Percentiles rank a stretch among this genome's conserved stretches.
Conservation (phyloP, 2,888 invertebrate species). For the Cantharis lateralis region DNA sequence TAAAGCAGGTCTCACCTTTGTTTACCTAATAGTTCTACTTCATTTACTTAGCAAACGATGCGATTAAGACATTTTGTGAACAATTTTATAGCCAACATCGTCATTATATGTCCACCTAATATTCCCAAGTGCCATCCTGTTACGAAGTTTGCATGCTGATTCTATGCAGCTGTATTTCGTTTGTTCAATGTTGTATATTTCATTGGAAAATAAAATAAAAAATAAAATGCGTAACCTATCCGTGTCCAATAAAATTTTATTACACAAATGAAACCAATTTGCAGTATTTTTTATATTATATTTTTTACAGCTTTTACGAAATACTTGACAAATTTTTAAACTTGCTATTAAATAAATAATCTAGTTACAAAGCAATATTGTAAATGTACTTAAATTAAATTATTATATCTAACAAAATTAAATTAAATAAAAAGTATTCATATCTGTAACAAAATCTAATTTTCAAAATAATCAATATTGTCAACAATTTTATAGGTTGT, state of each 20-base stretch:
- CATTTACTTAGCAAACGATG: not conserved
- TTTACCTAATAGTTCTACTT: not conserved
- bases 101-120: constrained; percentile 26
- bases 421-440: not conserved
- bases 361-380: not conserved
- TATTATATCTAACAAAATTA: not conserved
- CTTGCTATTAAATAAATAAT: not conserved
- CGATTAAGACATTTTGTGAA: constrained; percentile 9
- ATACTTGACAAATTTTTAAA: not conserved
- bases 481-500: too few species aligned
- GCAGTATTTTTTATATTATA: not conserved
- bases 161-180: not conserved
- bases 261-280: not conserved
- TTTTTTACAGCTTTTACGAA: not conserved
- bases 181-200: not conserved
- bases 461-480: too few species aligned
- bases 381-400: not conserved
- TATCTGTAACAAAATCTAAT: too few species aligned
- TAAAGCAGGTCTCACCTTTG: not conserved
- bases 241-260: not conserved
- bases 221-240: not conserved
- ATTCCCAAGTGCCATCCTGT: constrained; percentile 35
- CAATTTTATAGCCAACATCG: constrained; percentile 31
- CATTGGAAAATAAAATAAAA: not conserved
- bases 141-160: constrained; percentile 11